phyloP scores from a whole-genome alignment of 2,888 invertebrate species.

The Drosophila colorata region DNA sequence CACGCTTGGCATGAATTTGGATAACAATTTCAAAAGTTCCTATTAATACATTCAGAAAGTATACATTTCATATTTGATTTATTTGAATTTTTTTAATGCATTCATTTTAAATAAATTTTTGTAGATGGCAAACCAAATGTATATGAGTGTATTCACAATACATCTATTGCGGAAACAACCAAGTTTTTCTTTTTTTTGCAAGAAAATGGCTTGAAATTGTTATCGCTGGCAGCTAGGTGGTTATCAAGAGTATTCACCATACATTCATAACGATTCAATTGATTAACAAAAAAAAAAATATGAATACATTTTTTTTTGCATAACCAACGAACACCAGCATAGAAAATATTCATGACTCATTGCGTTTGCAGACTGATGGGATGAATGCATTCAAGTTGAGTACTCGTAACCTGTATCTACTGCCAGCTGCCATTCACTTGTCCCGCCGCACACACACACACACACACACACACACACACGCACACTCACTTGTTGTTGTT shows the following conservation, averaged over 20 bases:
- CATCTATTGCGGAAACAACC: not conserved
- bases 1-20: too few species aligned
- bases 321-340: not conserved
- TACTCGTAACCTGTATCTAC: slow-evolving; percentile 12
- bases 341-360: slow-evolving; percentile 13
- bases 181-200: too few species aligned
- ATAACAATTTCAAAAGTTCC: too few species aligned
- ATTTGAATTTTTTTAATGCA: too few species aligned
- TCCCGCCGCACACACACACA: slow-evolving; percentile 11
- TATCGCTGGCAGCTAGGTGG: too few species aligned
- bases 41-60: not conserved
- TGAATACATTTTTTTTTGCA: not conserved
- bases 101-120: too few species aligned
- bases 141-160: not conserved
- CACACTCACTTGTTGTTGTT: slow-evolving; percentile 2
- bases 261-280: too few species aligned
- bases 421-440: slow-evolving; percentile 42
- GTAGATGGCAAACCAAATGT: not conserved
- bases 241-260: too few species aligned
- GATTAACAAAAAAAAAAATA: not conserved
- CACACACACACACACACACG: slow-evolving; percentile 1
- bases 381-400: slow-evolving; percentile 37
- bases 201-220: too few species aligned
- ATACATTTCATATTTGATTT: too few species aligned
- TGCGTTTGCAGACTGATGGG: not conserved